phyloP scores from a whole-genome alignment of 2,888 invertebrate species.

The Pyrrhosoma nymphula region DNA sequence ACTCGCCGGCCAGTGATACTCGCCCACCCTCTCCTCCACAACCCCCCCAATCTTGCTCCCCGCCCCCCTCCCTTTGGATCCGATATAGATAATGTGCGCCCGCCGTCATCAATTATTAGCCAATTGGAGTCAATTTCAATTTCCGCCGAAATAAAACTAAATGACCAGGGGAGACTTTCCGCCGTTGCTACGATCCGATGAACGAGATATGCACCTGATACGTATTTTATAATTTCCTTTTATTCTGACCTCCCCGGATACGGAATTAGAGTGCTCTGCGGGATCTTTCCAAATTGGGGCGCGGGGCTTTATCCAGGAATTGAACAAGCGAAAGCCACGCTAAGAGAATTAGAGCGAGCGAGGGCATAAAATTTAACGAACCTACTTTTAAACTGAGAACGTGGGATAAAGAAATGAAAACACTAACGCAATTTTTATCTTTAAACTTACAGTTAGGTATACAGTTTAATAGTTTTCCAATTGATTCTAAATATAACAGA shows the following conservation, averaged over 20 bases:
- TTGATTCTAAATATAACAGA: not conserved
- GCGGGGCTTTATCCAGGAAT: not conserved
- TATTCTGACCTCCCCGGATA: not conserved
- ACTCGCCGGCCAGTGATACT: not conserved
- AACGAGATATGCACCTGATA: conserved; percentile 18
- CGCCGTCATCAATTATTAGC: conserved; percentile 32
- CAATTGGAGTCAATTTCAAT: conserved; percentile 39
- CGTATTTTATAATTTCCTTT: conserved; percentile 26
- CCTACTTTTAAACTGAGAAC: not conserved
- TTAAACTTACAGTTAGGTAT: too few species aligned
- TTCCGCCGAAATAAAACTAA: conserved; percentile 22
- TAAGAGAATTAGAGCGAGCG: not conserved
- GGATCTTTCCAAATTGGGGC: not conserved
- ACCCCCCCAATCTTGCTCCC: not conserved
- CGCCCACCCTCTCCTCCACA: not conserved
- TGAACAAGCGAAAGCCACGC: not conserved
- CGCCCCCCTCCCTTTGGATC: not conserved
- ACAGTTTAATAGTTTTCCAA: not conserved
- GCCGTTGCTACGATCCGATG: not conserved
- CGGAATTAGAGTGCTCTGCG: conserved; percentile 5
- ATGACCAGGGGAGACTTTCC: conserved; percentile 1
- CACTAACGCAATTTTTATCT: not conserved
- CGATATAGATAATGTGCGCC: conserved; percentile 6
- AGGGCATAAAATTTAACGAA: not conserved
- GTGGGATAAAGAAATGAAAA: not conserved